A percentile compares a stretch with the other conserved stretches of the same genome.
Conservation (phyloP, 1,140 invertebrate species). For the Choristoneura fumiferana region DNA sequence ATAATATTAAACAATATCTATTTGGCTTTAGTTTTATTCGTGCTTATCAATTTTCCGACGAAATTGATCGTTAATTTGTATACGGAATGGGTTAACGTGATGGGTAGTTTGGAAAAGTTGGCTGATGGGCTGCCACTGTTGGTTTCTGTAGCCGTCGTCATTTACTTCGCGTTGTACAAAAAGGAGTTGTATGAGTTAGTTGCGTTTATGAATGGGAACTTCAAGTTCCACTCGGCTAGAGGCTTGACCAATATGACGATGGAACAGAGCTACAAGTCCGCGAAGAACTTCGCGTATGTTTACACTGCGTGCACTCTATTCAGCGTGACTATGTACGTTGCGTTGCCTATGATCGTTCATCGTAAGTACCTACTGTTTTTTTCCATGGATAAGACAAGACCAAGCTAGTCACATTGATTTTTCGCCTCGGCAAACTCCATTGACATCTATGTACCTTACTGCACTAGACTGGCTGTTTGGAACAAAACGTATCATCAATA, state of each 20-base stretch:
- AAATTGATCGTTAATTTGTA: constrained; percentile 49
- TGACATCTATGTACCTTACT: too few species aligned
- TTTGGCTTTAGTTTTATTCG: constrained; percentile 46
- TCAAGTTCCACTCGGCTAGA: constrained; percentile 53
- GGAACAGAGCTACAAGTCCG: constrained; percentile 46
- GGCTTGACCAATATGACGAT: constrained; percentile 68
- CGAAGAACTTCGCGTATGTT: constrained; percentile 50
- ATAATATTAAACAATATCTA: constrained; percentile 53
- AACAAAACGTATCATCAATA: too few species aligned
- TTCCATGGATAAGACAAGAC: too few species aligned
- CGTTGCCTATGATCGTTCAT: constrained; percentile 46
- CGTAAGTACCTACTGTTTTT: constrained; percentile 47
- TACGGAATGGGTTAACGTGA: constrained; percentile 49
- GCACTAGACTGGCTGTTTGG: too few species aligned
- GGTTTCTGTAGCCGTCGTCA: constrained; percentile 47
- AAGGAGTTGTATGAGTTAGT: constrained; percentile 50
- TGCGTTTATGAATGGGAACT: constrained; percentile 49
- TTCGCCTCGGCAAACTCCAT: too few species aligned
- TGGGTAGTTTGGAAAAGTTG: constrained; percentile 52
- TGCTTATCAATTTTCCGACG: constrained; percentile 34
- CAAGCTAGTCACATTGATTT: too few species aligned
- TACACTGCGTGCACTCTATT: constrained; percentile 61
- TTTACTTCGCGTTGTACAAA: constrained; percentile 49
- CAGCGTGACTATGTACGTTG: constrained; percentile 55
- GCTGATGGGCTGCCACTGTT: constrained; percentile 54